Conservation (phyloP, 2,888 invertebrate genomes). For the Cryptocheilus praepositus region DNA sequence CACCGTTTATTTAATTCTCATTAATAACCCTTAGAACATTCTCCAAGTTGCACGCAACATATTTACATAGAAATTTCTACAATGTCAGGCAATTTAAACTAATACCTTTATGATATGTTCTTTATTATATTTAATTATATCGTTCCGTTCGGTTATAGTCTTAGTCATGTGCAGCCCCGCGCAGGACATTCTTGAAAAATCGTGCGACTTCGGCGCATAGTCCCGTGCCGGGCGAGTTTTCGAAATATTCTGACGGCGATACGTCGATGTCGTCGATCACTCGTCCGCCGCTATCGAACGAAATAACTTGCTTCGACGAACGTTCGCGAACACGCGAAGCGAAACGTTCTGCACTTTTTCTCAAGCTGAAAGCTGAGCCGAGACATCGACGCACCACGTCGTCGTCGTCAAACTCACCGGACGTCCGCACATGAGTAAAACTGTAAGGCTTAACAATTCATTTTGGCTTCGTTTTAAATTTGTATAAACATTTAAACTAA, state of each 20-base stretch:
- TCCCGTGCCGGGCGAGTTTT: not conserved
- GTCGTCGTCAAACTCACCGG: not conserved
- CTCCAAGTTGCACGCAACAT: conserved; percentile 69
- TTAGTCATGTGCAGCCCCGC: conserved; percentile 60
- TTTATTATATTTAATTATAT: conserved; percentile 68
- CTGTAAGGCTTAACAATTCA: conserved; percentile 68
- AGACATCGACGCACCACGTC: conserved; percentile 23
- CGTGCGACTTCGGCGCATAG: not conserved
- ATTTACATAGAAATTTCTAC: conserved; percentile 70
- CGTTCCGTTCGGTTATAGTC: conserved; percentile 62
- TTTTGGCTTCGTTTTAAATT: conserved; percentile 67
- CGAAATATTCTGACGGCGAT: not conserved
- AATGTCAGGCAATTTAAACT: conserved; percentile 72
- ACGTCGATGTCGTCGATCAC: not conserved
- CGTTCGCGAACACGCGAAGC: too few relatives aligned
- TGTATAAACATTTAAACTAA: conserved; percentile 69
- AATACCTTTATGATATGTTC: conserved; percentile 73
- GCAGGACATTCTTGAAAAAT: conserved; percentile 17
- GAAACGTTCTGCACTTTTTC: conserved; percentile 17
- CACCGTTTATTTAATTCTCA: too few relatives aligned
- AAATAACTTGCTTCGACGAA: too few relatives aligned
- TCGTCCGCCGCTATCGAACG: conserved; percentile 1
- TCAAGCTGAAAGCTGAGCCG: not conserved
- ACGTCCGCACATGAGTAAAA: conserved; percentile 58
- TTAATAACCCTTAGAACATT: conserved; percentile 27